Percentiles rank a stretch among this genome's conserved stretches.
Conservation (phyloP, 2,113 vertebrate genomes). For the Callipepla squamata region DNA sequence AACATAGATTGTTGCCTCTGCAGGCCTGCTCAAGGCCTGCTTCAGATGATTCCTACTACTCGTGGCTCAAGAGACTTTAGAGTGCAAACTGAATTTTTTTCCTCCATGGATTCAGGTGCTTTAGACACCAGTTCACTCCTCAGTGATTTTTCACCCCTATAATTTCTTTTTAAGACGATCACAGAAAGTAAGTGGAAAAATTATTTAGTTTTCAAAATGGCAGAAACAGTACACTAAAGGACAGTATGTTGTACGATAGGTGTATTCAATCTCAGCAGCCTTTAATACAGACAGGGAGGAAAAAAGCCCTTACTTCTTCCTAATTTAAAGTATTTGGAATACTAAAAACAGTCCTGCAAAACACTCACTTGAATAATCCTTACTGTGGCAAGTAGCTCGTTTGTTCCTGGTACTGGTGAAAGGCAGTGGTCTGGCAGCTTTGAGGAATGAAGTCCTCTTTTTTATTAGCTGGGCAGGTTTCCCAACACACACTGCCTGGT, state of each 20-base stretch:
- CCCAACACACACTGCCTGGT: conserved; percentile 47
- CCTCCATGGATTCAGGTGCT: too few species aligned
- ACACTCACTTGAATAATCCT: background rate
- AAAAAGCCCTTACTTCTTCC: background rate
- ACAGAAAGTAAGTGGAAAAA: background rate
- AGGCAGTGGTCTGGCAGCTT: conserved; percentile 42
- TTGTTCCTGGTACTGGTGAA: conserved; percentile 26
- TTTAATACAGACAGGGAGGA: background rate
- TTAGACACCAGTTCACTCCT: too few species aligned
- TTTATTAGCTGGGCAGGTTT: conserved; percentile 38
- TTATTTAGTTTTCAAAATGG: background rate
- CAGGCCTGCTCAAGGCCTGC: background rate
- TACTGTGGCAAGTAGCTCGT: background rate
- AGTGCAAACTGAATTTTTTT: background rate
- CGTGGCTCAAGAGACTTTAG: background rate
- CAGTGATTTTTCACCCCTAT: too few species aligned
- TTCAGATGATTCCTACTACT: background rate
- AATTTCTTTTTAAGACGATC: background rate
- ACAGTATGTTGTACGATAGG: background rate
- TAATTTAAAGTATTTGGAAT: background rate
- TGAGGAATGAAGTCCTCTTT: conserved; percentile 21
- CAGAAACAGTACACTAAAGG: background rate
- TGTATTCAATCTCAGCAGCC: background rate
- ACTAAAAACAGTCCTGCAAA: conserved; percentile 4
- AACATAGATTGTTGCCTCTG: background rate